phyloP scores from a whole-genome alignment of 2,888 invertebrate genomes.

The Tachina grossa region DNA sequence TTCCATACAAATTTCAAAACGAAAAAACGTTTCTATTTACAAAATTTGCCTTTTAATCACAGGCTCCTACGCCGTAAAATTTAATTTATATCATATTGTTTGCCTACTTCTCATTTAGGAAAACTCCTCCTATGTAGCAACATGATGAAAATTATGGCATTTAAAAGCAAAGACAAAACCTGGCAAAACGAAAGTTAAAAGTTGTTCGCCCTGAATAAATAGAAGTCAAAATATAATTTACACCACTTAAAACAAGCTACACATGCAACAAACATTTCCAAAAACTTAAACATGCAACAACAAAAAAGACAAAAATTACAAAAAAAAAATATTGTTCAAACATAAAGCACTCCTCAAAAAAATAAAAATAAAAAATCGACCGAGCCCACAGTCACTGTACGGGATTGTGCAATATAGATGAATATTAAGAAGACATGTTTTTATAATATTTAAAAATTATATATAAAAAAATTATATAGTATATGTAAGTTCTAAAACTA shows the following conservation, averaged over 20 bases:
- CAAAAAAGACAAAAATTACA: neutral
- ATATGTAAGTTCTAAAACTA: conserved; percentile 36
- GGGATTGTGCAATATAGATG: neutral
- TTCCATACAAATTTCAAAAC: too few relatives aligned
- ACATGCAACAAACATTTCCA: conserved; percentile 32
- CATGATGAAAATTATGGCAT: neutral
- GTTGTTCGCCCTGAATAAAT: neutral
- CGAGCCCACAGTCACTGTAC: neutral
- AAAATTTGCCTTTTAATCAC: too few relatives aligned
- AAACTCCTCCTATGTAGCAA: neutral
- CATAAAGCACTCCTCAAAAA: conserved; percentile 1
- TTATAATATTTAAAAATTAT: conserved; percentile 24
- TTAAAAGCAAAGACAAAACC: neutral
- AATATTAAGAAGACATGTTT: conserved; percentile 40
- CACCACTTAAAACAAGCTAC: conserved; percentile 36
- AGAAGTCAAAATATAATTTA: conserved; percentile 22
- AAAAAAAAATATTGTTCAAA: neutral
- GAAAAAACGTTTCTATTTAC: too few relatives aligned
- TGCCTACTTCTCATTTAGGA: neutral
- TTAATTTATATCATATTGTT: too few relatives aligned
- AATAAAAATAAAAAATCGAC: neutral
- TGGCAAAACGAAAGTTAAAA: conserved; percentile 1
- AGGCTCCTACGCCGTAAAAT: neutral
- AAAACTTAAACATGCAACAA: conserved; percentile 49
- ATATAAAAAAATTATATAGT: conserved; percentile 10